Evolutionary conservation across 2,797 vertebrate species (phyloP).

Genomic region (Garrulus glandarius): DNA sequence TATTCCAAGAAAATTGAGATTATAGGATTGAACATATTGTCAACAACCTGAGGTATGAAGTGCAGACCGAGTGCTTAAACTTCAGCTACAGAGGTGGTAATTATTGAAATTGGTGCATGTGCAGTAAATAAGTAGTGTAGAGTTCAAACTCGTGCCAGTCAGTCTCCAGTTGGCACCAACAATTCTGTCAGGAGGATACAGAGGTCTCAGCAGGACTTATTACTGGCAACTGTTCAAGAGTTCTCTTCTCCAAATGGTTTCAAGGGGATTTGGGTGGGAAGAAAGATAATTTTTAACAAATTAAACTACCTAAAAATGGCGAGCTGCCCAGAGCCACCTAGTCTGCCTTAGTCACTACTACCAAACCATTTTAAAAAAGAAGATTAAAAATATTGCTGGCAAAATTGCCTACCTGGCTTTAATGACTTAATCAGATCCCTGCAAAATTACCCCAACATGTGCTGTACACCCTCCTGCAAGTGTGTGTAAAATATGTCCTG

Average conservation of each 20-base stretch:
- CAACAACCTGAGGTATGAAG: constrained; percentile 47
- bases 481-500: neutral
- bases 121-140: constrained; percentile 14
- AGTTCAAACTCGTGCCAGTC: constrained; percentile 59
- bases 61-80: neutral
- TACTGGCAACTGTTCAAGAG: constrained; percentile 54
- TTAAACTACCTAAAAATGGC: constrained; percentile 63
- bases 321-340: constrained; percentile 47
- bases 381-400: constrained; percentile 4
- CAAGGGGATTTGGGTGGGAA: constrained; percentile 50
- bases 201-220: constrained; percentile 58
- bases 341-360: constrained; percentile 25
- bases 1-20: constrained; percentile 36
- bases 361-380: neutral
- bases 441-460: neutral
- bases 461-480: neutral
- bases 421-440: neutral
- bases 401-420: neutral
- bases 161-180: constrained; percentile 49
- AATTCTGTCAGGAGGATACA: constrained; percentile 43
- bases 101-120: constrained; percentile 55
- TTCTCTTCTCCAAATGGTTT: constrained; percentile 60
- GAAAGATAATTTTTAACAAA: constrained; percentile 61
- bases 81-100: constrained; percentile 49
- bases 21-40: constrained; percentile 1